These are phyloP conservation scores for Endotricha flammealis DNA, from an alignment of 2,888 invertebrate genomes.

Conservation along the genomic window DNA sequence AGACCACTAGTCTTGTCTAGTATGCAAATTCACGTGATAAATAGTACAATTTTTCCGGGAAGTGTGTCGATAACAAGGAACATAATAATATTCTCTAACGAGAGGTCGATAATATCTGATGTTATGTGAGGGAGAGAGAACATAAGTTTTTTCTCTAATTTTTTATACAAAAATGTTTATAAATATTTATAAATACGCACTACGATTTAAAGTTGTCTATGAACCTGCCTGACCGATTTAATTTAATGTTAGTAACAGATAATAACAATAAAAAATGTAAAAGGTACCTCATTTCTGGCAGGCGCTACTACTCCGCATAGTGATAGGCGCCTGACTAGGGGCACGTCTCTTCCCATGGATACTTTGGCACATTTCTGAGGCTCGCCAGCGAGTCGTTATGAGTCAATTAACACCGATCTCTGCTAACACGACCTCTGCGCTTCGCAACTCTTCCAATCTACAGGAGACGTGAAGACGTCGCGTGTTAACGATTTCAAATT, in stretches of 20 bases:
- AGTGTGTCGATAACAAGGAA: too few species aligned
- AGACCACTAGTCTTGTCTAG: too few species aligned
- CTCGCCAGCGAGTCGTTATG: constrained; percentile 37
- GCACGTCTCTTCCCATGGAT: constrained; percentile 51
- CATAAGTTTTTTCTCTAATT: too few species aligned
- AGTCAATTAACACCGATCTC: constrained; percentile 54
- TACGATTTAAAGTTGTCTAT: too few species aligned
- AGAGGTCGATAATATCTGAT: too few species aligned
- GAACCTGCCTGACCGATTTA: too few species aligned
- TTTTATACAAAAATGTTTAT: too few species aligned
- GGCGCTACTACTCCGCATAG: constrained; percentile 43
- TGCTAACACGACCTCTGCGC: constrained; percentile 46
- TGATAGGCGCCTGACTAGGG: constrained; percentile 46
- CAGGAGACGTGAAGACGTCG: constrained; percentile 17
- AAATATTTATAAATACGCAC: too few species aligned
- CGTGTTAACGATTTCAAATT: constrained; percentile 9
- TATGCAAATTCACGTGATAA: too few species aligned
- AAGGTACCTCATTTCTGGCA: constrained; percentile 45
- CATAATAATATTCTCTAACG: too few species aligned
- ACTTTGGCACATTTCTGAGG: constrained; percentile 37
- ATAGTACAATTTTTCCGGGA: too few species aligned
- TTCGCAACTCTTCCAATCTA: constrained; percentile 23
- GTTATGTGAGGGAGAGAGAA: too few species aligned
- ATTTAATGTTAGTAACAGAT: background rate
- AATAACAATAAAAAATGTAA: background rate